A percentile compares a stretch with the other conserved stretches of the same genome.
Conservation (phyloP, 2,113 vertebrate genomes). For the Trichomycterus rosablanca region DNA sequence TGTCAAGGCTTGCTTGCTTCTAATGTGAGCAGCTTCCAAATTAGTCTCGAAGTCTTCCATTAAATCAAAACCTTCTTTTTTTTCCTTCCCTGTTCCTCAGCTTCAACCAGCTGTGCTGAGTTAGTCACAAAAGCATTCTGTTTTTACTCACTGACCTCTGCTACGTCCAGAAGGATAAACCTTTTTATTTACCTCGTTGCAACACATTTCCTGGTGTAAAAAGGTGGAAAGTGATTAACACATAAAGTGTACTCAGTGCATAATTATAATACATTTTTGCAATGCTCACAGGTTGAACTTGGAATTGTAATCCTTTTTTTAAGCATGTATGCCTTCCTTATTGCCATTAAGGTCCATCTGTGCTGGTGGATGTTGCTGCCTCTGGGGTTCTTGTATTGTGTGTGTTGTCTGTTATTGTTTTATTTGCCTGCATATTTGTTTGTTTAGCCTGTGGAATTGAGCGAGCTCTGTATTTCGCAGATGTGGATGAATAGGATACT, state of each 20-base stretch:
- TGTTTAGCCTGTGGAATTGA: constrained; percentile 47
- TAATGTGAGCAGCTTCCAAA: background rate
- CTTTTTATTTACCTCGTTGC: too few relatives aligned
- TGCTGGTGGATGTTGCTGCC: constrained; percentile 5
- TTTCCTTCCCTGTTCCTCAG: background rate
- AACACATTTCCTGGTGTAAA: too few relatives aligned
- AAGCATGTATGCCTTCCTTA: background rate
- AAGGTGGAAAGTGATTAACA: too few relatives aligned
- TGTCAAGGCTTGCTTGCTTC: constrained; percentile 15
- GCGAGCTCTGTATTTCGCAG: constrained; percentile 57
- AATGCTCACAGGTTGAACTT: background rate
- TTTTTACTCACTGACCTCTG: constrained; percentile 3
- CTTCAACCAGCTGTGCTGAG: background rate
- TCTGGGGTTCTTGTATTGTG: constrained; percentile 23
- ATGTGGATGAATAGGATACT: constrained; percentile 55
- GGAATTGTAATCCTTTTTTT: background rate
- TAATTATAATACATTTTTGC: background rate
- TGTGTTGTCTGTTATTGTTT: constrained; percentile 31
- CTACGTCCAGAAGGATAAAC: background rate
- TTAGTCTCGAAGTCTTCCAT: background rate
- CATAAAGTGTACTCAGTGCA: too few relatives aligned
- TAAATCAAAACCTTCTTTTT: too few relatives aligned
- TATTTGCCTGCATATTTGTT: constrained; percentile 31
- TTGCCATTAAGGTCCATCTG: constrained; percentile 9
- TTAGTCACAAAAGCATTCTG: background rate